Evolutionary conservation across 1,140 invertebrate species (phyloP).

Genomic region (Goniozus legneri): DNA sequence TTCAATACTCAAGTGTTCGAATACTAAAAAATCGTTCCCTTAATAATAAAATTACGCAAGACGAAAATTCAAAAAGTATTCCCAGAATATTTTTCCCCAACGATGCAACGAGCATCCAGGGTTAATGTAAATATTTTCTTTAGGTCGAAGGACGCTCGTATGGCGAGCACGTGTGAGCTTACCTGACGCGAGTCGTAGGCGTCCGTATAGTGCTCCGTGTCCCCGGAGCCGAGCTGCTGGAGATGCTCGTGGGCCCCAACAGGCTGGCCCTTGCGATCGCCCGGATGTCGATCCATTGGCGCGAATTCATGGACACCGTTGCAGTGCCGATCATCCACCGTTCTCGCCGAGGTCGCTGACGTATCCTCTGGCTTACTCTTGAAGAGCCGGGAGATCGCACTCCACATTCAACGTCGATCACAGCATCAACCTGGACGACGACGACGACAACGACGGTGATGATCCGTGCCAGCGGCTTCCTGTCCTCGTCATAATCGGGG

Average conservation of each 20-base stretch:
- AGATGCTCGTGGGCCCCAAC: conserved; percentile 27
- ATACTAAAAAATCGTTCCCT: too few relatives aligned
- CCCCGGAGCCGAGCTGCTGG: conserved; percentile 28
- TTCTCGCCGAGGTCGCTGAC: conserved; percentile 24
- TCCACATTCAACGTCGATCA: conserved; percentile 49
- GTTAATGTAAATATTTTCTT: too few relatives aligned
- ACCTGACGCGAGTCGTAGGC: conserved; percentile 47
- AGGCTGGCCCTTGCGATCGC: conserved; percentile 37
- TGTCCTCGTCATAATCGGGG: conserved; percentile 30
- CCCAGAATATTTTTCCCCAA: too few relatives aligned
- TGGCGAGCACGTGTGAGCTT: too few relatives aligned
- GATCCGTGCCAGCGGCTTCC: conserved; percentile 16
- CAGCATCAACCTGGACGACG: conserved; percentile 9
- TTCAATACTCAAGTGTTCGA: too few relatives aligned
- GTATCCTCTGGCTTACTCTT: conserved; percentile 42
- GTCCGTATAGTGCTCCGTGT: conserved; percentile 41
- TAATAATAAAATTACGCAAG: too few relatives aligned
- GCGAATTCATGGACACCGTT: conserved; percentile 52
- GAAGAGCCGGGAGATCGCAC: conserved; percentile 48
- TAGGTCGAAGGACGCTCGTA: too few relatives aligned
- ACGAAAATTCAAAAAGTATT: too few relatives aligned
- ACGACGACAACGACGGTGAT: conserved; percentile 6
- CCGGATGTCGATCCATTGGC: conserved; percentile 52
- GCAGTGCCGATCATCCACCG: conserved; percentile 25
- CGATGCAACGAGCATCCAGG: too few relatives aligned